A percentile compares a stretch with the other conserved stretches of the same genome.
phyloP scores from a whole-genome alignment of 2,888 invertebrate genomes.

The Incurvaria masculella region DNA sequence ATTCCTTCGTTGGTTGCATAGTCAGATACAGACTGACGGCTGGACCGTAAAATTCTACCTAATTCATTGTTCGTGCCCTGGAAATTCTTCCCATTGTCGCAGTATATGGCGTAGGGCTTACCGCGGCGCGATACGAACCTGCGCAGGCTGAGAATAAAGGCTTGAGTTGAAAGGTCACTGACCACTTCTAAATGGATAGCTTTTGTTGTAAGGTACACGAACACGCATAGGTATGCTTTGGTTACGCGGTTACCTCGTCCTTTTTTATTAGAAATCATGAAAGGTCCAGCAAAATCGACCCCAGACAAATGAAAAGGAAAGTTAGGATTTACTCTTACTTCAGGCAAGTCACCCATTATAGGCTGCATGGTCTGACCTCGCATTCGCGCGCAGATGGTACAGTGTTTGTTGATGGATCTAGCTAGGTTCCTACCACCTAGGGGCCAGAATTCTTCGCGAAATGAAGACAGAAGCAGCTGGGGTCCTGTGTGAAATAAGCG shows the following conservation, averaged over 20 bases:
- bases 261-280: neutral
- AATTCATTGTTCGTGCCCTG: no score
- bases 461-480: constrained; percentile 5
- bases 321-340: constrained; percentile 4
- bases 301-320: neutral
- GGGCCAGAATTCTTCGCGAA: constrained; percentile 13
- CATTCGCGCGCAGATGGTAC: constrained; percentile 9
- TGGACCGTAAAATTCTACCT: neutral
- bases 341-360: constrained; percentile 14
- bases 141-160: no score
- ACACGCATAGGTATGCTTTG: no score
- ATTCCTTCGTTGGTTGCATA: neutral
- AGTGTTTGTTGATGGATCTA: constrained; percentile 5
- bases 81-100: no score
- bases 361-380: constrained; percentile 8
- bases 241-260: no score
- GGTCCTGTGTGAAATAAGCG: constrained; percentile 12
- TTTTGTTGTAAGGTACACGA: no score
- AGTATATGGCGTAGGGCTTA: no score
- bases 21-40: neutral
- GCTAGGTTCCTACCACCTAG: constrained; percentile 12
- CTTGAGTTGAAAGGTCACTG: no score
- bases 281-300: neutral
- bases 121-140: no score
- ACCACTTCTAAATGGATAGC: no score